phyloP scores from a whole-genome alignment of 92 coral and sea anemone species.

The Palythoa heliodiscus region DNA sequence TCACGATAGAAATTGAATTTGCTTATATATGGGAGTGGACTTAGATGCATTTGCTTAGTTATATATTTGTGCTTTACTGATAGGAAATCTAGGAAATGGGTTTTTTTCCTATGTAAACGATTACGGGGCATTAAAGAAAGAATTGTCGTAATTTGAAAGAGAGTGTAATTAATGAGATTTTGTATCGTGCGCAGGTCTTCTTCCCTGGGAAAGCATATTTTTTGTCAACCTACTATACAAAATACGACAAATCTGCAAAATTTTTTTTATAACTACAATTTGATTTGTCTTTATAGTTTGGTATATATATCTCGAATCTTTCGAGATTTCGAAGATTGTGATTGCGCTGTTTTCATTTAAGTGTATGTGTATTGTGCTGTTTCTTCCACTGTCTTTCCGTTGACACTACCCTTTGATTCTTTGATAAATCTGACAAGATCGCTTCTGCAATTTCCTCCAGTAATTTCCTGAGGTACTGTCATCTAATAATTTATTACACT shows the following conservation, averaged over 20 bases:
- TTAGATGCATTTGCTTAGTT: conserved; percentile 48
- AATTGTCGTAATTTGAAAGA: conserved; percentile 41
- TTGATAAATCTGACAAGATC: conserved; percentile 98
- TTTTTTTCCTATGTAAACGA: conserved; percentile 47
- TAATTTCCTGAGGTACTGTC: conserved; percentile 99
- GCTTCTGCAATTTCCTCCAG: conserved; percentile 99
- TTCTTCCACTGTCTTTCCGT: conserved; percentile 84
- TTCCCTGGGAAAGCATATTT: background rate
- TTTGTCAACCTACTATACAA: background rate
- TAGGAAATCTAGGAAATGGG: conserved; percentile 52
- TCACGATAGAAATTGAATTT: conserved; percentile 54
- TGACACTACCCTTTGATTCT: conserved; percentile 96
- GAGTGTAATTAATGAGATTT: conserved; percentile 24
- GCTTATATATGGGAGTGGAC: conserved; percentile 59
- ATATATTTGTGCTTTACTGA: conserved; percentile 47
- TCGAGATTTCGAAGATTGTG: conserved; percentile 74
- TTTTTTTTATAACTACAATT: conserved; percentile 3
- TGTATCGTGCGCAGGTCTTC: background rate
- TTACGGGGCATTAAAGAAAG: conserved; percentile 46
- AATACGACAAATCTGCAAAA: background rate
- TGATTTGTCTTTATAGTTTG: conserved; percentile 67
- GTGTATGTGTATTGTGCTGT: conserved; percentile 94
- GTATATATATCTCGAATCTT: conserved; percentile 74
- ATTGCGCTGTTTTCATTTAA: conserved; percentile 87
- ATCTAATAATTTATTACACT: conserved; percentile 97